Conservation (phyloP, 2,113 vertebrate species). For the Cyrtonyx montezumae region DNA sequence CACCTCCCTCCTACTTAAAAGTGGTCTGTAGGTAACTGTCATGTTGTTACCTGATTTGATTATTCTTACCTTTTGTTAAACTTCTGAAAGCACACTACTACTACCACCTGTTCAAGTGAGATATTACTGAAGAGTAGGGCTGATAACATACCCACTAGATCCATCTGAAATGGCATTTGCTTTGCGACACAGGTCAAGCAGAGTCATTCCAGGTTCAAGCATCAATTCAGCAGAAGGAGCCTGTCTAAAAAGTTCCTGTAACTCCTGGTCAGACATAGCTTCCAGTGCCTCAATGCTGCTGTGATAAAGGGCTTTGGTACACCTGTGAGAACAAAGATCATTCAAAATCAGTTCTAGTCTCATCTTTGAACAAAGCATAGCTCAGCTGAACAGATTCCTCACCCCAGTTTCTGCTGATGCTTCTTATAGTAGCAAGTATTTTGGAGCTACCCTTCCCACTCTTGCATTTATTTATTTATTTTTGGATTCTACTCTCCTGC, state of each 20-base stretch:
- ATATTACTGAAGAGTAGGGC: not conserved
- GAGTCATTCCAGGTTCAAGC: slow-evolving; percentile 89
- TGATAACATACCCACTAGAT: slow-evolving; percentile 84
- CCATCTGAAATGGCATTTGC: slow-evolving; percentile 89
- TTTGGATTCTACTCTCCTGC: not conserved
- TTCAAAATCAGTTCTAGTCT: not conserved
- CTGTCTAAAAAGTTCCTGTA: slow-evolving; percentile 91
- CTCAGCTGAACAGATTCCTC: not conserved
- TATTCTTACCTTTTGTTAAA: not conserved
- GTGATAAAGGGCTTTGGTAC: slow-evolving; percentile 88
- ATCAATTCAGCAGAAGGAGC: slow-evolving; percentile 90
- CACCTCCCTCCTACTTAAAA: not conserved
- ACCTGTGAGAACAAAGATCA: slow-evolving; percentile 75
- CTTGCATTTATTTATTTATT: rapidly evolving
- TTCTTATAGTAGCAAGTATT: not conserved
- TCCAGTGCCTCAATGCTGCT: slow-evolving; percentile 86
- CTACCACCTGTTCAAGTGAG: not conserved
- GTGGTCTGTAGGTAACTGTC: not conserved
- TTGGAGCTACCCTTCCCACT: not conserved
- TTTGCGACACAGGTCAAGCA: slow-evolving; percentile 88
- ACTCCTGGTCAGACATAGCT: slow-evolving; percentile 90
- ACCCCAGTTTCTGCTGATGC: not conserved
- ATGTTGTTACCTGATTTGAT: not conserved
- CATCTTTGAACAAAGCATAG: not conserved
- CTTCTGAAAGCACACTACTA: not conserved